Evolutionary conservation across 2,113 vertebrate genomes (phyloP), one percentile per base, ranked within the genome.

Genomic region (Cyprinodon tularosa): DNA sequence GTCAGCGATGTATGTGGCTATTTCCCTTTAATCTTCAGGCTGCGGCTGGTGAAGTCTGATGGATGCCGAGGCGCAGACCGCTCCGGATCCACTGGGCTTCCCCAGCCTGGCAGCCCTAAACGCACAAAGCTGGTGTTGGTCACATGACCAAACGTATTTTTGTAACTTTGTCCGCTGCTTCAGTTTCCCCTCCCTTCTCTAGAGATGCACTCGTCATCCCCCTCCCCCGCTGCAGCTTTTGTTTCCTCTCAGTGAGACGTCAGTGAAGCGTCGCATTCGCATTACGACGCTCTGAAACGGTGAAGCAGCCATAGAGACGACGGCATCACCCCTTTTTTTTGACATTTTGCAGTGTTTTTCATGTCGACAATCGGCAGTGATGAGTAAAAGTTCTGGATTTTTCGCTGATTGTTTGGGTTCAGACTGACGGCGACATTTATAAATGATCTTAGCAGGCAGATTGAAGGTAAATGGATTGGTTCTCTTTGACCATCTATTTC

Each of bases 61-160:
- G 74, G 80, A 77, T 74, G 72, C 81, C 74, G 89, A 72, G 65
- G 83, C 66, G 74, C 69, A 78, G 69, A 86, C 62, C 60, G 80
- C 68, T 87, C 66, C 79, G 79, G 81, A 83, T 91, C 79, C 68
- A 70, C 85, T 83, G 67, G 88, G 72, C 82, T 85, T 72, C 79
- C 84, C 70, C 45, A 36, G 67, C 77, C 66, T 84, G 2, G 3
- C 53, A 76, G 83, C 87, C 79, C 84, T 87, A 90, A 88, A 93
- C 86, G 86, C 92, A 94, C 92, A 94, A 92, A 78, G 81, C 81
- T 90, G 72, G 76, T 60, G 79, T 84, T 72, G 84, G 84, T 91
- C 87, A 76, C 14, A 80, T 90, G 85, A 92, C 84, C 74, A 89
- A 91, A 90, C 86, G 82, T 93, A 92, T 93, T 93, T 94, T 93